These are phyloP conservation scores for Montipora foliosa DNA, from an alignment of 64 coral and sea anemone species.

Conservation along the genomic window DNA sequence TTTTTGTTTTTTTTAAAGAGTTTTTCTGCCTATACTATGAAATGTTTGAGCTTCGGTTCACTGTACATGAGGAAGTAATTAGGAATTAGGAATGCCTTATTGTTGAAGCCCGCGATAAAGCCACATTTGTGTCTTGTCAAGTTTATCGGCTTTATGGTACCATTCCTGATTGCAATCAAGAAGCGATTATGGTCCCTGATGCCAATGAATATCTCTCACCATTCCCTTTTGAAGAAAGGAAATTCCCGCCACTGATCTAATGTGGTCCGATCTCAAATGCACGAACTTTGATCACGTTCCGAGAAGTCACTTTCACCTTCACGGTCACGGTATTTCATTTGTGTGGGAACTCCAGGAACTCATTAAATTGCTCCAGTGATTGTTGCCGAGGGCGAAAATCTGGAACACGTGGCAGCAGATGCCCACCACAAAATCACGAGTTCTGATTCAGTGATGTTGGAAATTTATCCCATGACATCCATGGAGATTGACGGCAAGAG, in stretches of 20 bases:
- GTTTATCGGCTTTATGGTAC: constrained; percentile 95
- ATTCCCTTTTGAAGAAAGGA: constrained; percentile 91
- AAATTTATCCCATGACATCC: constrained; percentile 86
- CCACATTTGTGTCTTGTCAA: constrained; percentile 80
- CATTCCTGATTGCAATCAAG: constrained; percentile 90
- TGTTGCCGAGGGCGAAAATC: constrained; percentile 70
- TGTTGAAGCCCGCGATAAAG: constrained; percentile 75
- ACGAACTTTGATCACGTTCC: constrained; percentile 82
- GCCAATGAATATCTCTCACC: constrained; percentile 84
- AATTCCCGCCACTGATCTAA: constrained; percentile 87
- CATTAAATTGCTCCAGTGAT: constrained; percentile 52
- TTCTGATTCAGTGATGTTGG: constrained; percentile 82
- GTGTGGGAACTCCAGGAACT: constrained; percentile 73
- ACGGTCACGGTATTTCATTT: constrained; percentile 88
- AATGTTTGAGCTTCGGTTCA: too few relatives aligned
- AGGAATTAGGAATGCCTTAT: constrained; percentile 90
- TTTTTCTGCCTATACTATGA: too few relatives aligned
- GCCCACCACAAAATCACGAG: constrained; percentile 85
- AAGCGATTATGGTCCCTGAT: constrained; percentile 91
- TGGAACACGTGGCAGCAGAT: constrained; percentile 80
- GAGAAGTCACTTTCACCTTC: constrained; percentile 92
- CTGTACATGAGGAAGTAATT: neutral
- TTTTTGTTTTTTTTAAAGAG: too few relatives aligned
- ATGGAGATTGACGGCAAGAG: constrained; percentile 72
- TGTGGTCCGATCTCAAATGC: constrained; percentile 85